Conservation (phyloP, 2,888 invertebrate genomes). For the Limnephilus lunatus region DNA sequence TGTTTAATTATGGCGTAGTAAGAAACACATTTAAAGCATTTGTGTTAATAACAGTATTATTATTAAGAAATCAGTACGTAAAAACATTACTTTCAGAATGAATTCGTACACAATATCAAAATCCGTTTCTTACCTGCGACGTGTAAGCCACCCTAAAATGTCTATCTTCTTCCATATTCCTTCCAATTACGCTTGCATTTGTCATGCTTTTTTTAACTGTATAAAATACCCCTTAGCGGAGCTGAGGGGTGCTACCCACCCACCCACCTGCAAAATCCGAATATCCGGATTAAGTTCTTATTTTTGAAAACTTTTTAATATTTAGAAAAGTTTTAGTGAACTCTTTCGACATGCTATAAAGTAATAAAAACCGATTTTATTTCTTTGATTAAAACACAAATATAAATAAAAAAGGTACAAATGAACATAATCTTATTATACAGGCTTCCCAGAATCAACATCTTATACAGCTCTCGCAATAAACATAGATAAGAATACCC, state of each 20-base stretch:
- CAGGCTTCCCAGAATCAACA: too few relatives aligned
- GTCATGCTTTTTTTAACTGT: constrained; percentile 11
- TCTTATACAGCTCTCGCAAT: too few relatives aligned
- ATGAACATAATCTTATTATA: too few relatives aligned
- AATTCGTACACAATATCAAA: background rate
- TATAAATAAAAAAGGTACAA: too few relatives aligned
- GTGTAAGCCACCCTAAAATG: background rate
- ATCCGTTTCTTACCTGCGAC: background rate
- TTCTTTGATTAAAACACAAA: too few relatives aligned
- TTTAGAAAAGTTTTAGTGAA: too few relatives aligned
- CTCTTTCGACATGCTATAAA: too few relatives aligned
- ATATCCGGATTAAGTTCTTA: too few relatives aligned
- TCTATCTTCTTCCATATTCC: background rate
- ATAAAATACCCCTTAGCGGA: background rate
- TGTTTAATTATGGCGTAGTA: background rate
- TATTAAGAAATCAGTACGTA: background rate
- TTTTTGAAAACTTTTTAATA: too few relatives aligned
- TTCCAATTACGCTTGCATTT: constrained; percentile 13
- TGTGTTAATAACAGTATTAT: background rate
- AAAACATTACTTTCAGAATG: background rate
- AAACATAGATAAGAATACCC: too few relatives aligned
- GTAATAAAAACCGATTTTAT: too few relatives aligned
- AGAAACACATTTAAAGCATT: background rate
- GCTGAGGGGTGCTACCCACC: background rate
- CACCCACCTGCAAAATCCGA: background rate